Evolutionary conservation across 2,797 vertebrate species (phyloP), one percentile per base, ranked within the genome.

Genomic region (Poecilia wingei): DNA sequence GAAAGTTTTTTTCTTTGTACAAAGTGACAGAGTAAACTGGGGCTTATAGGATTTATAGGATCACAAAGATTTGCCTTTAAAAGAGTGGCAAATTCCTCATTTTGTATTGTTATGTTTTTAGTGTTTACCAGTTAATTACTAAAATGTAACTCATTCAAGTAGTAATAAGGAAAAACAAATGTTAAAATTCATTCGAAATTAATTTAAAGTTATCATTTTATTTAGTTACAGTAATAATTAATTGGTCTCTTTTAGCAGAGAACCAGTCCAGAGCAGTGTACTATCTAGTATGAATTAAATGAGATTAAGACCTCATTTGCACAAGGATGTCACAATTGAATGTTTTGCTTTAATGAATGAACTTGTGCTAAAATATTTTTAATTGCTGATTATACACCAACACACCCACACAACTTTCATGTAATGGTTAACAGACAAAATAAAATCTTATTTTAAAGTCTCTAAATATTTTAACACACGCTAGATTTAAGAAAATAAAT

Each of bases 321-420:
- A 59, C 7, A 1, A 20, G 53, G 18, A 28, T 25, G 16, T 10
- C 25, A 76, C 45, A 51, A 20, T 83, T 78, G 7, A 81, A 22
- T n/a, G 41, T 49, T 79, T 76, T 82, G 49, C 74, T 79, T 69
- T 47, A 53, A 72, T 79, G 28, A 31, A 61, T 75, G n/a, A 53
- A 79, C 13, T 0, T 43, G 9, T 46, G 43, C 18, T 79, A 10
- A 83, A 82, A 80, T 75, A 86, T 81, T 66, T 49, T 73, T 25
- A 18, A 61, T 7, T 72, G 59, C 6, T 76, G 10, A 76, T 28
- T 31, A 79, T 41, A 68, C 76, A 77, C 13, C 0, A 39, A 33
- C 16, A 39, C 28, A 79, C 25, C 55, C 10, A 77, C 28, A 41
- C 2, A 77, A 0, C 53, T 43, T 61, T 9, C n/a, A 61, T 16